Conservation (phyloP, 2,797 vertebrate genomes). For the Onychomys torridus region DNA sequence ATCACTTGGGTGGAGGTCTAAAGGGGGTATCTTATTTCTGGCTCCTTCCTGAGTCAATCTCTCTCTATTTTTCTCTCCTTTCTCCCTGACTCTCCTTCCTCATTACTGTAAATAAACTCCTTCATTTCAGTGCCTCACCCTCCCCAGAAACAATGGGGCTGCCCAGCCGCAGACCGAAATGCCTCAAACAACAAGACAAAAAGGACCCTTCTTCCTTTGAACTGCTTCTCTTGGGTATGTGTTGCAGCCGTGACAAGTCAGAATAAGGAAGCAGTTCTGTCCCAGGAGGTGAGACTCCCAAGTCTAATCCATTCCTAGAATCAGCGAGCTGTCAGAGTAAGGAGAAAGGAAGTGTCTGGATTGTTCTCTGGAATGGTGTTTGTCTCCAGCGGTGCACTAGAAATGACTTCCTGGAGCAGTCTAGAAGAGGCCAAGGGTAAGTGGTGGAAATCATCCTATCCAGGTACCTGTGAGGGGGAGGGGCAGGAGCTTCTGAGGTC, state of each 20-base stretch:
- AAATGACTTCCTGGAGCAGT: neutral
- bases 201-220: neutral
- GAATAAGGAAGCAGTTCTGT: neutral
- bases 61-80: neutral
- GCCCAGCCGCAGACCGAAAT: neutral
- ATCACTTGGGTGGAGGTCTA: neutral
- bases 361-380: neutral
- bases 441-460: too few relatives aligned
- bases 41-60: neutral
- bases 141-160: neutral
- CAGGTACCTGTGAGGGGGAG: fast-evolving
- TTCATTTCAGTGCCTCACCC: too few relatives aligned
- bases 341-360: neutral
- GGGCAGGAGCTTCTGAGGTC: neutral
- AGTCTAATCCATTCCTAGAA: neutral
- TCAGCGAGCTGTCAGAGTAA: too few relatives aligned
- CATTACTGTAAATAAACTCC: neutral
- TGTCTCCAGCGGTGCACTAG: too few relatives aligned
- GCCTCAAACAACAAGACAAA: neutral
- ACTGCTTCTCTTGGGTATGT: neutral
- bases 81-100: neutral
- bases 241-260: neutral
- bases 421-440: neutral
- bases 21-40: neutral
- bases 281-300: neutral